Percentiles rank a stretch among this genome's conserved stretches.
These are phyloP conservation scores for Apamea monoglypha DNA, from an alignment of 2,888 invertebrate genomes.

Conservation along the genomic window DNA sequence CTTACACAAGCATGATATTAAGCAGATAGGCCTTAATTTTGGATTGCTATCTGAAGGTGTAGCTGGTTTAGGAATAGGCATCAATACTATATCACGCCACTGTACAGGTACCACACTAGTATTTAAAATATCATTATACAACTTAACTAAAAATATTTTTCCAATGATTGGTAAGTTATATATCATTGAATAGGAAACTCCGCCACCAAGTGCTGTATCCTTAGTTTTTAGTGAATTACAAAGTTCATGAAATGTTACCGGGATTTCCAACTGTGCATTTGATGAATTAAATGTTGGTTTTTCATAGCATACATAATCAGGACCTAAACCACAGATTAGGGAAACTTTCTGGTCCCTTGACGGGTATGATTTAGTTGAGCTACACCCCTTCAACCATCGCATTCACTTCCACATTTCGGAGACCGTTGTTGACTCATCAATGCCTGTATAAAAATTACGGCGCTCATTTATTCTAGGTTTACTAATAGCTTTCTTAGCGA, in stretches of 20 bases:
- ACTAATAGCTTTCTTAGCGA: background rate
- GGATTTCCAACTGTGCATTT: background rate
- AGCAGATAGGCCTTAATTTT: too few relatives aligned
- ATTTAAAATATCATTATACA: background rate
- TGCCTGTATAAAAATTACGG: background rate
- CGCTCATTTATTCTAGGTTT: background rate
- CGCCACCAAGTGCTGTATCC: conserved; percentile 3
- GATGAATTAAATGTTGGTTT: conserved; percentile 4
- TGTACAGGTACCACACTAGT: too few relatives aligned
- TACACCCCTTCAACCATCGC: background rate
- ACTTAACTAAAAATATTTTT: background rate
- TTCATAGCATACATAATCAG: conserved; percentile 7
- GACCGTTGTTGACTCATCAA: background rate
- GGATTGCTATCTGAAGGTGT: too few relatives aligned
- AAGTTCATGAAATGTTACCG: background rate
- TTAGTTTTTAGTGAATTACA: background rate
- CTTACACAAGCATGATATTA: too few relatives aligned
- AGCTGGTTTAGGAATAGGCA: too few relatives aligned
- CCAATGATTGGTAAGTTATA: background rate
- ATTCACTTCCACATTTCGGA: conserved; percentile 8
- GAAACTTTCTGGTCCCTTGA: conserved; percentile 4
- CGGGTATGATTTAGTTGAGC: background rate
- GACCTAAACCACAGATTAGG: background rate
- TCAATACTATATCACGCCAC: too few relatives aligned
- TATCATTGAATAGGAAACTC: background rate